Evolutionary conservation across 2,888 invertebrate species (phyloP).

Genomic region (Hesperia comma): DNA sequence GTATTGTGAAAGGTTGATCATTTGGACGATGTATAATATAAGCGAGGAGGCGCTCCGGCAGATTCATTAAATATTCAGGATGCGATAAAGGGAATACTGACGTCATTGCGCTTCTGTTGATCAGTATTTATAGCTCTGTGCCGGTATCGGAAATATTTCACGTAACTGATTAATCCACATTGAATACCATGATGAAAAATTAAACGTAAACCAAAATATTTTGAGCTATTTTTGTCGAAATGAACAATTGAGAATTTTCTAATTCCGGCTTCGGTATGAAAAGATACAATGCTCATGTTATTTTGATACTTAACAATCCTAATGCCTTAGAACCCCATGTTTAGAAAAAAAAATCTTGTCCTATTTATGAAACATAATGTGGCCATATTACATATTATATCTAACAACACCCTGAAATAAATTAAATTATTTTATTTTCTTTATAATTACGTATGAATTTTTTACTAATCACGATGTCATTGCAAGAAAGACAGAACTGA

Average conservation of each 20-base stretch:
- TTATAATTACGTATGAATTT: no score
- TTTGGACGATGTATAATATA: constrained; percentile 20
- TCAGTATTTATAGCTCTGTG: constrained; percentile 16
- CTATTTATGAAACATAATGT: no score
- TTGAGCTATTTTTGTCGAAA: neutral
- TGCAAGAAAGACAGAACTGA: neutral
- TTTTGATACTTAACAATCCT: no score
- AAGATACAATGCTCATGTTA: no score
- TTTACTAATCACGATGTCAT: no score
- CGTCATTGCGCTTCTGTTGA: constrained; percentile 10
- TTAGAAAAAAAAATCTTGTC: no score
- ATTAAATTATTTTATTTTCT: no score
- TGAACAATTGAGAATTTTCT: no score
- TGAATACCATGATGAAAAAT: neutral
- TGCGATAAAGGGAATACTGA: constrained; percentile 21
- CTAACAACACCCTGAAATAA: no score
- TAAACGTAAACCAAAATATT: constrained; percentile 5
- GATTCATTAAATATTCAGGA: constrained; percentile 31
- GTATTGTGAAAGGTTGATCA: constrained; percentile 22
- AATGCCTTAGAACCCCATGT: no score
- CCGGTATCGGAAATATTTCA: neutral
- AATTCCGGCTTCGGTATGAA: no score
- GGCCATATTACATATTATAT: no score
- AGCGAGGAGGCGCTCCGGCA: constrained; percentile 9
- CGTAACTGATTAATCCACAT: constrained; percentile 1